A percentile compares a stretch with the other conserved stretches of the same genome.
Conservation (phyloP, 2,113 vertebrate genomes). For the Pygoscelis adeliae region DNA sequence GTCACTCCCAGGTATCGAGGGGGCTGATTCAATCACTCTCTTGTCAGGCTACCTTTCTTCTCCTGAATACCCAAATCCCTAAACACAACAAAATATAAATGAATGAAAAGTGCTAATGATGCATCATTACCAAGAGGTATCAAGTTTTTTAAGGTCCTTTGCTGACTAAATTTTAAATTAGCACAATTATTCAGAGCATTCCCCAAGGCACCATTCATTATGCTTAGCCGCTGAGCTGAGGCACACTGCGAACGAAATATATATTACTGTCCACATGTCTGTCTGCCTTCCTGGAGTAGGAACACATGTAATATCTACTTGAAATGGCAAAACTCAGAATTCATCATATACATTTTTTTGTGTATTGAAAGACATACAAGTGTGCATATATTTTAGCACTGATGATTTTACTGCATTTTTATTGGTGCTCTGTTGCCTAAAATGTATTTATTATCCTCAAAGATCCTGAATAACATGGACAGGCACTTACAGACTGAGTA, state of each 20-base stretch:
- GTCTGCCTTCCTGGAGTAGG: constrained; percentile 5
- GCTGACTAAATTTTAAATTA: constrained; percentile 78
- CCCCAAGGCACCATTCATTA: constrained; percentile 66
- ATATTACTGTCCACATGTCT: constrained; percentile 33
- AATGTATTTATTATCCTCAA: neutral
- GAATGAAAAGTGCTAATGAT: constrained; percentile 74
- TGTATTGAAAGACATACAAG: neutral
- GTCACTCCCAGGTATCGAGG: constrained; percentile 73
- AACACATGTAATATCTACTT: neutral
- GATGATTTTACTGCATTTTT: neutral
- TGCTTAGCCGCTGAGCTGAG: constrained; percentile 55
- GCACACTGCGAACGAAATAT: constrained; percentile 37
- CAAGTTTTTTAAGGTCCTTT: constrained; percentile 75
- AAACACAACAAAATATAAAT: constrained; percentile 81
- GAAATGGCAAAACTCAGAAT: neutral
- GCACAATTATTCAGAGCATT: constrained; percentile 74
- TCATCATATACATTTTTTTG: neutral
- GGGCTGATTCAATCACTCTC: constrained; percentile 74
- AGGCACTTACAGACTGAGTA: neutral
- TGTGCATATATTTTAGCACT: neutral
- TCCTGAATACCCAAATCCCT: constrained; percentile 72
- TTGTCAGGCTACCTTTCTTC: constrained; percentile 78
- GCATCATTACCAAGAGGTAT: constrained; percentile 72
- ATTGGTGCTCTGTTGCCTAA: neutral
- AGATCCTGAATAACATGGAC: neutral